phyloP scores from a whole-genome alignment of 2,113 vertebrate species.

The Australoheros scitulus region DNA sequence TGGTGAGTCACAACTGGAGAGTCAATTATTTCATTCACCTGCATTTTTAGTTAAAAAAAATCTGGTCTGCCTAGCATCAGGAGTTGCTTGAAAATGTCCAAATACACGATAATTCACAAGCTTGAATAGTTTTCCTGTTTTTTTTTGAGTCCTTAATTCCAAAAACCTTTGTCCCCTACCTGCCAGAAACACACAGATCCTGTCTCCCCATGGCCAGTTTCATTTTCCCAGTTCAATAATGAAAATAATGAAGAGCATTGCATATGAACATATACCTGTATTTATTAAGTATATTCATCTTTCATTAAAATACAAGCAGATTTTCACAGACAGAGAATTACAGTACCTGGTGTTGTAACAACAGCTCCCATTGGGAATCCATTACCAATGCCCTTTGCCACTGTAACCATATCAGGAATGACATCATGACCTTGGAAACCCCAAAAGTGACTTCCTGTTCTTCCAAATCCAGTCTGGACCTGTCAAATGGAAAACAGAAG shows the following conservation, averaged over 20 bases:
- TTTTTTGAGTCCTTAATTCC: background rate
- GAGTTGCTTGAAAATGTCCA: background rate
- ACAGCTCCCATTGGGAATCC: slow-evolving; percentile 98
- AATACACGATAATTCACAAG: background rate
- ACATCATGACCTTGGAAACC: slow-evolving; percentile 91
- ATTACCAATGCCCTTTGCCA: slow-evolving; percentile 95
- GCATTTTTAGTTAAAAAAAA: background rate
- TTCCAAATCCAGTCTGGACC: slow-evolving; percentile 97
- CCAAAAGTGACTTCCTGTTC: slow-evolving; percentile 94
- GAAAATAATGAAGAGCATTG: background rate
- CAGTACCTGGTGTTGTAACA: slow-evolving; percentile 88
- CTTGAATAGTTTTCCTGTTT: background rate
- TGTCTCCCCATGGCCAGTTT: background rate
- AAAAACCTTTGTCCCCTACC: background rate
- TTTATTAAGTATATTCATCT: background rate
- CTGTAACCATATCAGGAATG: slow-evolving; percentile 92
- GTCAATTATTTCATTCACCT: background rate
- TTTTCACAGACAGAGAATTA: background rate
- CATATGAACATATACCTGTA: background rate
- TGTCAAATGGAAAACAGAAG: slow-evolving; percentile 75
- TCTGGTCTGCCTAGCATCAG: background rate
- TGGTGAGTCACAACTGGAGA: background rate
- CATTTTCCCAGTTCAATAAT: background rate
- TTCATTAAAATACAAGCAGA: background rate
- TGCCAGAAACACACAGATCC: background rate